Conservation (phyloP, 2,888 invertebrate genomes). For the Loripinus fragilis region DNA sequence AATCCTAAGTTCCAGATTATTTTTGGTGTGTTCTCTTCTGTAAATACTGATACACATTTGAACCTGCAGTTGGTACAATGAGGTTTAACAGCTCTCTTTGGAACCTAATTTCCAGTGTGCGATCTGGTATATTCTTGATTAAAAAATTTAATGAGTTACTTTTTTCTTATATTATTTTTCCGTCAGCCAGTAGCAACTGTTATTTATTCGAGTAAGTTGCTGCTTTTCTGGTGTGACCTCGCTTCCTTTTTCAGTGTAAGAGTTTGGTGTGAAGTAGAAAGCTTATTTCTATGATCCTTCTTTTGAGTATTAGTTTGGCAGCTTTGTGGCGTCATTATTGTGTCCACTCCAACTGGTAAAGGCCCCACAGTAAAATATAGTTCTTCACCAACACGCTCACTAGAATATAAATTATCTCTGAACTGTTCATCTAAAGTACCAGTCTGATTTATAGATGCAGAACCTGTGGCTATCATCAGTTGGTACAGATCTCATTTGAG, state of each 20-base stretch:
- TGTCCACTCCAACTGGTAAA: neutral
- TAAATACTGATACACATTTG: conserved; percentile 31
- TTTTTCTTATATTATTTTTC: conserved; percentile 50
- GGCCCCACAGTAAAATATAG: neutral
- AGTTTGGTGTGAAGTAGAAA: conserved; percentile 4
- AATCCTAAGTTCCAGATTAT: conserved; percentile 30
- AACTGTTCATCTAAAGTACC: too few relatives aligned
- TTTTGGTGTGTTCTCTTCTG: conserved; percentile 22
- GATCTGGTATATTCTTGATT: conserved; percentile 40
- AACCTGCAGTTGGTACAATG: conserved; percentile 32
- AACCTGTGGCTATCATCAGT: too few relatives aligned
- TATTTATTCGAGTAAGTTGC: conserved; percentile 18
- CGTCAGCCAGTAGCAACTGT: conserved; percentile 41
- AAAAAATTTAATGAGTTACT: neutral
- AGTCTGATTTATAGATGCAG: too few relatives aligned
- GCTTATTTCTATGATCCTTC: neutral
- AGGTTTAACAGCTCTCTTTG: neutral
- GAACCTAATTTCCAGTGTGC: conserved; percentile 33
- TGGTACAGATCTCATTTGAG: too few relatives aligned
- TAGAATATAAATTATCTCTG: neutral
- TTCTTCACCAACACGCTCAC: too few relatives aligned
- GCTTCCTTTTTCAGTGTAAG: conserved; percentile 28
- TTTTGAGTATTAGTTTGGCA: neutral
- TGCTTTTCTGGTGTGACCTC: conserved; percentile 30
- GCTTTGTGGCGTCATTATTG: conserved; percentile 7